Percentiles rank a stretch among this genome's conserved stretches.
These are phyloP conservation scores for Pachycephala philippinensis DNA, from an alignment of 2,113 vertebrate genomes.

Conservation along the genomic window DNA sequence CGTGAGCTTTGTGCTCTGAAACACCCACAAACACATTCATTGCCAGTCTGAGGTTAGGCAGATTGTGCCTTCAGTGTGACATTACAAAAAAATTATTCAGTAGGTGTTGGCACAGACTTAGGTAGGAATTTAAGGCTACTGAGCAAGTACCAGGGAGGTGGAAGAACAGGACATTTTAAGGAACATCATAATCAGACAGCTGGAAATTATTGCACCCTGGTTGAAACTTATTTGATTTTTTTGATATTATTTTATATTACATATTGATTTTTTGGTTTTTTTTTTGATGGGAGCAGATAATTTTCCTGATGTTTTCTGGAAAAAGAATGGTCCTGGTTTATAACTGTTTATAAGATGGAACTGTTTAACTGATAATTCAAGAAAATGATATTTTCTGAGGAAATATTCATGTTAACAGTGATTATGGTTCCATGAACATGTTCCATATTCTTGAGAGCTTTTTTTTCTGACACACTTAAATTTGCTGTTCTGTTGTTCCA, in stretches of 20 bases:
- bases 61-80: neutral
- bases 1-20: neutral
- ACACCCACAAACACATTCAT: rapidly evolving
- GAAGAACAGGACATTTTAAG: neutral
- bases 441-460: neutral
- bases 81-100: neutral
- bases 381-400: neutral
- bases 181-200: neutral
- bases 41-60: neutral
- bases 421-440: neutral
- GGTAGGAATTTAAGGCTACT: neutral
- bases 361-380: neutral
- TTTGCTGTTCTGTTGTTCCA: neutral
- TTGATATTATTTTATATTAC: neutral
- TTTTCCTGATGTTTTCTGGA: neutral
- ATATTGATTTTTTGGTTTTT: neutral
- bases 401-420: neutral
- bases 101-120: neutral
- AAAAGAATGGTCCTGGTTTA: neutral
- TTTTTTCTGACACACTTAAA: neutral
- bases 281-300: neutral
- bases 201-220: neutral
- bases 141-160: neutral
- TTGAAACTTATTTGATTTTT: neutral
- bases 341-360: neutral